Evolutionary conservation across 2,797 vertebrate species (phyloP).

Genomic region (Myotis daubentonii): DNA sequence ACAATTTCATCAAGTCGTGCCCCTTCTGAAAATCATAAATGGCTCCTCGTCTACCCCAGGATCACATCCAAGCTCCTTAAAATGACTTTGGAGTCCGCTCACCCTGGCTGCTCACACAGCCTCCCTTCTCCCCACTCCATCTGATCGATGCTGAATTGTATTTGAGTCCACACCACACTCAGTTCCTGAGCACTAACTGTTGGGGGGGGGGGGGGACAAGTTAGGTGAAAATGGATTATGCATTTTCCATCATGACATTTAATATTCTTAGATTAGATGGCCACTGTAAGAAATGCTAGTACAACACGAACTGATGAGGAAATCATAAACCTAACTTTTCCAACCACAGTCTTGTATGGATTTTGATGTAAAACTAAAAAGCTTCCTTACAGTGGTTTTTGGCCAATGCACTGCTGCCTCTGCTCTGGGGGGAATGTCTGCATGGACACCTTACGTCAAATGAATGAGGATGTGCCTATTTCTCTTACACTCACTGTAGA

Average conservation of each 20-base stretch:
- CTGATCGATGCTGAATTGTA: neutral
- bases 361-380: constrained; percentile 66
- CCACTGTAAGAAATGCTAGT: neutral
- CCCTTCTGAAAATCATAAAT: neutral
- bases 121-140: neutral
- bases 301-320: constrained; percentile 31
- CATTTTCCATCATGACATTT: neutral
- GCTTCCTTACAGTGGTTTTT: neutral
- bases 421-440: neutral
- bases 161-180: neutral
- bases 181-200: neutral
- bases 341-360: constrained; percentile 18
- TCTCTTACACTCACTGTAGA: neutral
- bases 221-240: neutral
- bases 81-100: neutral
- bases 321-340: constrained; percentile 47
- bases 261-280: neutral
- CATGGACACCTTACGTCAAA: neutral
- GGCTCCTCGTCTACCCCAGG: neutral
- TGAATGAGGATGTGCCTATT: neutral
- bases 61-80: neutral
- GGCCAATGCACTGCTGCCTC: neutral
- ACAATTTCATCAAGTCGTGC: neutral
- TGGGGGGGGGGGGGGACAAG: neutral
- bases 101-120: neutral